phyloP scores from a whole-genome alignment of 2,797 vertebrate species.

The Coccyzus lansbergi region DNA sequence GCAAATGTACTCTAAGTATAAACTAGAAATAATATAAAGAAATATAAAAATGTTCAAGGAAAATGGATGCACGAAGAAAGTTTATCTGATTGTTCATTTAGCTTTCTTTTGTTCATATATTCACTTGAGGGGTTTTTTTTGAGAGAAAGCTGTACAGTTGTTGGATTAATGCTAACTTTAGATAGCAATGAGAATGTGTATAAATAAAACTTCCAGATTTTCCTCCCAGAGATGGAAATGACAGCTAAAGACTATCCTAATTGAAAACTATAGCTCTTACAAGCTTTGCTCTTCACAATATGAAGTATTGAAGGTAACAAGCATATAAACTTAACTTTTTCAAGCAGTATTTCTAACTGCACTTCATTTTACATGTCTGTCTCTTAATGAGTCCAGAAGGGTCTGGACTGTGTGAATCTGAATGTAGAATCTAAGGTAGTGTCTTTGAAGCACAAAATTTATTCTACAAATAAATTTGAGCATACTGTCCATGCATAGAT shows the following conservation, averaged over 20 bases:
- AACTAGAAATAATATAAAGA: not conserved
- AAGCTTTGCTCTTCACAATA: not conserved
- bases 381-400: not conserved
- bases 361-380: not conserved
- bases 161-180: not conserved
- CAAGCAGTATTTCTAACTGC: not conserved
- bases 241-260: not conserved
- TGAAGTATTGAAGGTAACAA: not conserved
- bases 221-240: not conserved
- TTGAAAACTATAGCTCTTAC: not conserved
- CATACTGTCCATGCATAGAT: accelerated
- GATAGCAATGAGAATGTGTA: not conserved
- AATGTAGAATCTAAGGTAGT: not conserved
- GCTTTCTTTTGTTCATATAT: not conserved
- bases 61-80: not conserved
- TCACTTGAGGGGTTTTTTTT: not conserved
- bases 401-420: not conserved
- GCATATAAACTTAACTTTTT: not conserved
- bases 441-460: not conserved
- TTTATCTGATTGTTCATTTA: not conserved
- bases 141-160: not conserved
- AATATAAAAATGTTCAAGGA: not conserved
- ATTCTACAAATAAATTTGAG: not conserved
- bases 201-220: not conserved
- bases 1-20: not conserved